Percentiles rank a stretch among this genome's conserved stretches.
Evolutionary conservation across 2,113 vertebrate species (phyloP).

Genomic region (Urocolius indicus): DNA sequence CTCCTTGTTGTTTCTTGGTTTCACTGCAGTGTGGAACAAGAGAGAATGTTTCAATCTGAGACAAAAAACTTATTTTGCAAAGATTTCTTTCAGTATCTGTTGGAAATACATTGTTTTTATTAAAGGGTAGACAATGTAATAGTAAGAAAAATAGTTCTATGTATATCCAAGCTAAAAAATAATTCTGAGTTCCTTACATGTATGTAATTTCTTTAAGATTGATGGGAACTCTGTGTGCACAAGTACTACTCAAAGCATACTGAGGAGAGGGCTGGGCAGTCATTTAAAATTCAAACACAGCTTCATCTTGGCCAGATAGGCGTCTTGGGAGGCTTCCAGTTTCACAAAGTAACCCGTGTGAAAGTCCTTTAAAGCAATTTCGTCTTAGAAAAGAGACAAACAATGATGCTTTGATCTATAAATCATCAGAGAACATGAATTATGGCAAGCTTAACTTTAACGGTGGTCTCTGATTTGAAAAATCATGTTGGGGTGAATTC

Average conservation of each 20-base stretch:
- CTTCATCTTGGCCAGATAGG: background rate
- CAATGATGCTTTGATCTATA: conserved; percentile 10
- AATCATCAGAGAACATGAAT: background rate
- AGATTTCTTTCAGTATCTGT: background rate
- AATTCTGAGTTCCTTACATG: background rate
- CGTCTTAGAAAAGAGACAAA: background rate
- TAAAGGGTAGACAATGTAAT: background rate
- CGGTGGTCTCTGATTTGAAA: background rate
- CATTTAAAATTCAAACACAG: conserved; percentile 7
- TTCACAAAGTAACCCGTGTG: background rate
- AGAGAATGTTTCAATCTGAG: background rate
- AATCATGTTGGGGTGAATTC: background rate
- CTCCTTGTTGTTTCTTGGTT: background rate
- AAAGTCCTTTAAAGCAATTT: background rate
- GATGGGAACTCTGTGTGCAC: background rate
- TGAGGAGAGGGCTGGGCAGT: background rate
- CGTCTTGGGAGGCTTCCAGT: conserved; percentile 3
- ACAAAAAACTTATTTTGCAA: background rate
- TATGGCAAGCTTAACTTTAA: background rate
- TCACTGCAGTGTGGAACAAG: background rate
- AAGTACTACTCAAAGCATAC: background rate
- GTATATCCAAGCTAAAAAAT: background rate
- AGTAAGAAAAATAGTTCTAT: background rate
- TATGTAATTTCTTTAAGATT: background rate
- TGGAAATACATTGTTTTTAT: background rate